Evolutionary conservation across 2,888 invertebrate genomes (phyloP), one percentile per base, ranked within the genome.

Genomic region (Cephus sareptanus): DNA sequence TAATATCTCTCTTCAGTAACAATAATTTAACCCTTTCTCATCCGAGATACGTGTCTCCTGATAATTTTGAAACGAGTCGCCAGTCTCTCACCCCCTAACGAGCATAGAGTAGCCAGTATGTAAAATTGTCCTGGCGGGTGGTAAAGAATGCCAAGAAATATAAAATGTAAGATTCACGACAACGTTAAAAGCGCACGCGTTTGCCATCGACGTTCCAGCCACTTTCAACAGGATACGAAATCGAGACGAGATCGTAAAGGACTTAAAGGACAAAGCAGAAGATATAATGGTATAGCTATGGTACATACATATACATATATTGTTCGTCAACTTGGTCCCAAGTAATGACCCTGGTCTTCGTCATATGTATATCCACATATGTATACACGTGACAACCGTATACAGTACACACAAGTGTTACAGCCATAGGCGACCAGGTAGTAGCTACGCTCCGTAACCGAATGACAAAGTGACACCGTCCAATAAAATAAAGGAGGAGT

Each of bases 381-480:
- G 56, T 23, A 56, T 9, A 56, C 56, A 9, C 9, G 9, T 56
- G 56, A 23, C 56, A 56, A 56, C 56, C 56, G 2, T 56, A 56
- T 23, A 56, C 9, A 56, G 56, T 56, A 56, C 9, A 23, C 15
- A 56, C 23, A 56, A 23, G 56, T 56, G 23, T 56, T 23, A 23
- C 56, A 23, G 23, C 23, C 56, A 56, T 56, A 56, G 15, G 2
- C 23, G 2, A 56, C 9, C 56, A 56, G 56, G 56, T 56, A 56
- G 56, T 56, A 23, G 56, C 56, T 56, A 6, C 9, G 56, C 23
- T 56, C 56, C 23, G 56, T 56, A 4, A 71, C 33, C 71, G 31
- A 71, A 71, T 71, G 71, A 71, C 34, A 71, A 33, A 71, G 71
- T 71, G 33, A 71, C 33, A 34, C 56, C 71, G 71, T 71, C 71